A percentile compares a stretch with the other conserved stretches of the same genome.
These are phyloP conservation scores for Pholis gunnellus DNA, from an alignment of 2,113 vertebrate genomes.

Conservation along the genomic window DNA sequence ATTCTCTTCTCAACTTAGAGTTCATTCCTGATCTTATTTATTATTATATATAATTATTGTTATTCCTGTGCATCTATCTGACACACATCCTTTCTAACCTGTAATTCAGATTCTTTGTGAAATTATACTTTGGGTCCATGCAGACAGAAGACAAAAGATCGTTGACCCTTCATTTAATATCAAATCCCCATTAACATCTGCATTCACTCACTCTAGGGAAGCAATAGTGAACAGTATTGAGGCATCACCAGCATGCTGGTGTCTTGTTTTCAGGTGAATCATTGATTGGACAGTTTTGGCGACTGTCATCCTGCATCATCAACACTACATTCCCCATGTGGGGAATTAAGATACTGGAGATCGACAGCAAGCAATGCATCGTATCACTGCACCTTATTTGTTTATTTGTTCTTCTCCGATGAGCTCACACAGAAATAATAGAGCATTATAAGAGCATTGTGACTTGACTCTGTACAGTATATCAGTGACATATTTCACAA, in stretches of 20 bases:
- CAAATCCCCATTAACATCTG: not conserved
- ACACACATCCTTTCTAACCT: slow-evolving; percentile 13
- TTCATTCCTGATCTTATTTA: slow-evolving; percentile 3
- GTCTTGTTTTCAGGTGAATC: not conserved
- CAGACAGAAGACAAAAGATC: slow-evolving; percentile 21
- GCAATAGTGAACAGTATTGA: not conserved
- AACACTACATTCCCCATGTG: not conserved
- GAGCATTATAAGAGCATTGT: too few relatives aligned
- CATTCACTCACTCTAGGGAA: slow-evolving; percentile 2
- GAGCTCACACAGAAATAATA: too few relatives aligned
- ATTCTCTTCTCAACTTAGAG: not conserved
- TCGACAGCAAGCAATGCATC: not conserved
- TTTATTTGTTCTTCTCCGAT: too few relatives aligned
- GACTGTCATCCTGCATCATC: not conserved
- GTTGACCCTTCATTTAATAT: slow-evolving; percentile 1
- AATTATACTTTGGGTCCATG: slow-evolving; percentile 32
- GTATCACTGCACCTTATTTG: not conserved
- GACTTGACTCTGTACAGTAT: too few relatives aligned
- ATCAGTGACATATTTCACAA: too few relatives aligned
- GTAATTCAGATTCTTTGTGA: slow-evolving; percentile 1
- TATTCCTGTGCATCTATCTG: slow-evolving; percentile 12
- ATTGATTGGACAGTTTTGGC: not conserved
- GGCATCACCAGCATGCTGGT: not conserved
- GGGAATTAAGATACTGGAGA: not conserved
- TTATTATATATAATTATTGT: not conserved